phyloP scores from a whole-genome alignment of 2,888 invertebrate species.

The Acleris holmiana region DNA sequence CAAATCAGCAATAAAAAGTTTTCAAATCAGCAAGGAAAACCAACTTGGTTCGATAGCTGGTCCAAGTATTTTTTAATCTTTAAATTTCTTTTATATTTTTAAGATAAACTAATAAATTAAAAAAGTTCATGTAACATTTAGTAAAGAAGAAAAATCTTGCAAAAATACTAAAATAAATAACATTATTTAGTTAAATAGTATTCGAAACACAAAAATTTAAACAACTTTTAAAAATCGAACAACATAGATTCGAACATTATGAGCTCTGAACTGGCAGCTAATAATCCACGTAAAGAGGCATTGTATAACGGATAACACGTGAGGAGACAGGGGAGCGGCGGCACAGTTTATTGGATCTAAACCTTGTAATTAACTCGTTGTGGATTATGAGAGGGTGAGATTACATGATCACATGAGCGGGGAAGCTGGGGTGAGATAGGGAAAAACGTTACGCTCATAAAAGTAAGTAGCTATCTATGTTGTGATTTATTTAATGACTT shows the following conservation, averaged over 20 bases:
- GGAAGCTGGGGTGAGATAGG: conserved; percentile 39
- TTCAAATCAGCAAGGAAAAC: too few species aligned
- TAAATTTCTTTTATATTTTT: too few species aligned
- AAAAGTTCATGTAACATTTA: too few species aligned
- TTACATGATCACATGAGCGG: conserved; percentile 36
- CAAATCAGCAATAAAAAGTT: too few species aligned
- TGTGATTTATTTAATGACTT: conserved; percentile 16
- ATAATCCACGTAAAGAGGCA: conserved; percentile 35
- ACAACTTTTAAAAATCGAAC: conserved; percentile 1
- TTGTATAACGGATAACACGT: conserved; percentile 28
- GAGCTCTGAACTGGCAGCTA: conserved; percentile 26
- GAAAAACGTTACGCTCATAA: conserved; percentile 32
- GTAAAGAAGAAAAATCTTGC: too few species aligned
- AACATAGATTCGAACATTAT: conserved; percentile 11
- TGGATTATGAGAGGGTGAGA: conserved; percentile 42
- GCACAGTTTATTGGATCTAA: conserved; percentile 58
- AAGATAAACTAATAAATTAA: too few species aligned
- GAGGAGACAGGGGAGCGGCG: conserved; percentile 44
- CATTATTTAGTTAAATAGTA: too few species aligned
- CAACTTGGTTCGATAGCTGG: too few species aligned
- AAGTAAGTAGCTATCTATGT: conserved; percentile 26
- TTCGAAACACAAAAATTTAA: not conserved
- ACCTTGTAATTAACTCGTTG: conserved; percentile 66
- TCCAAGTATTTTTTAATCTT: too few species aligned
- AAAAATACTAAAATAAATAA: too few species aligned